phyloP scores from a whole-genome alignment of 2,113 vertebrate genomes.

The Actinemys pallida region DNA sequence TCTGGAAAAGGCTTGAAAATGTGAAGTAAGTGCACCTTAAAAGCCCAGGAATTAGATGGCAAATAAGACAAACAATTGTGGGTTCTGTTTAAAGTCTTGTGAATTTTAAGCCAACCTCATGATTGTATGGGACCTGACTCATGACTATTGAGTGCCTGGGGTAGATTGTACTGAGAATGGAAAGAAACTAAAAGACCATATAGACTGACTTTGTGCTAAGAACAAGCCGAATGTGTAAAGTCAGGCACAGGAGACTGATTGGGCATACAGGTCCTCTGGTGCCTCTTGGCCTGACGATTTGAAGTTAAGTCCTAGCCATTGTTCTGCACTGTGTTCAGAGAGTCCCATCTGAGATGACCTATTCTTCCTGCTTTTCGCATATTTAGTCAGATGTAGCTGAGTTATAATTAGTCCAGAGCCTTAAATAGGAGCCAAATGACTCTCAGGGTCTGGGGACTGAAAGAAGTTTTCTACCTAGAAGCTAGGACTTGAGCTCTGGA shows the following conservation, averaged over 20 bases:
- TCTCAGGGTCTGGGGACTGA: neutral
- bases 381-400: neutral
- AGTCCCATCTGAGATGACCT: neutral
- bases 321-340: neutral
- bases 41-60: neutral
- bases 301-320: neutral
- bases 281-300: neutral
- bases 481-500: neutral
- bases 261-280: neutral
- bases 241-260: neutral
- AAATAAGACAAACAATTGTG: neutral
- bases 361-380: neutral
- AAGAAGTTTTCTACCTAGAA: neutral
- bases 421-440: neutral
- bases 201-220: neutral
- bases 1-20: neutral
- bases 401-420: neutral
- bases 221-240: neutral
- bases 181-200: rapidly evolving
- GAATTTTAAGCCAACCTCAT: neutral
- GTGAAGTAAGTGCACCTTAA: neutral
- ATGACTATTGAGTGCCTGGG: neutral
- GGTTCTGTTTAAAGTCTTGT: neutral
- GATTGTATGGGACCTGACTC: neutral
- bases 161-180: neutral